A percentile compares a stretch with the other conserved stretches of the same genome.
Conservation (phyloP, 2,113 vertebrate genomes). For the Anolis sagrei region DNA sequence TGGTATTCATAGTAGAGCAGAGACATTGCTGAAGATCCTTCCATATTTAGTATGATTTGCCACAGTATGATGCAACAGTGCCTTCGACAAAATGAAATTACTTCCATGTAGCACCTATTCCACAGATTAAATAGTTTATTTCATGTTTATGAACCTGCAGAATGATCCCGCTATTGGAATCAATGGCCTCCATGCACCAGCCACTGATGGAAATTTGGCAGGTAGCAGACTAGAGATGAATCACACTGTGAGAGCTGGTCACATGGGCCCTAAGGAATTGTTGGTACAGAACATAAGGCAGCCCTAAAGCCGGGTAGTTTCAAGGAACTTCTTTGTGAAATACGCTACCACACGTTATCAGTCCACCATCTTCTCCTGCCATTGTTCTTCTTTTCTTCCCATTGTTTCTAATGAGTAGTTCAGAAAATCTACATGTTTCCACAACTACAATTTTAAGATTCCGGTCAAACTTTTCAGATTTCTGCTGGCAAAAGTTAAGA, state of each 20-base stretch:
- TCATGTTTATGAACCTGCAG: not conserved
- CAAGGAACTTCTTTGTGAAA: not conserved
- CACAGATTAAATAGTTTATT: not conserved
- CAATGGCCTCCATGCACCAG: not conserved
- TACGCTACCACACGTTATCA: not conserved
- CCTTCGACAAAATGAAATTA: not conserved
- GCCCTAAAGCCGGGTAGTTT: not conserved
- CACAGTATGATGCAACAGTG: not conserved
- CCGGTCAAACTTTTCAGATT: not conserved
- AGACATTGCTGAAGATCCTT: not conserved
- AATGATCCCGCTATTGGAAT: not conserved
- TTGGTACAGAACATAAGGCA: not conserved
- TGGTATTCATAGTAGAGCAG: not conserved
- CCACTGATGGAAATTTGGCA: not conserved
- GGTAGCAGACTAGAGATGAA: not conserved
- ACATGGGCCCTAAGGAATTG: not conserved
- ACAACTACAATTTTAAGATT: not conserved
- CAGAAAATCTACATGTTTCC: not conserved
- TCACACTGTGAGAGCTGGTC: not conserved
- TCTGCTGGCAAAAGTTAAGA: not conserved
- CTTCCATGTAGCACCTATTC: not conserved
- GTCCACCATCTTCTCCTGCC: not conserved
- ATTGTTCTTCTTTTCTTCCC: rapidly evolving
- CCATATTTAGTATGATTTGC: not conserved
- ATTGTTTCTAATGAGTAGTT: not conserved